Evolutionary conservation across 2,888 invertebrate genomes (phyloP).

Genomic region (Trichopria drosophilae): DNA sequence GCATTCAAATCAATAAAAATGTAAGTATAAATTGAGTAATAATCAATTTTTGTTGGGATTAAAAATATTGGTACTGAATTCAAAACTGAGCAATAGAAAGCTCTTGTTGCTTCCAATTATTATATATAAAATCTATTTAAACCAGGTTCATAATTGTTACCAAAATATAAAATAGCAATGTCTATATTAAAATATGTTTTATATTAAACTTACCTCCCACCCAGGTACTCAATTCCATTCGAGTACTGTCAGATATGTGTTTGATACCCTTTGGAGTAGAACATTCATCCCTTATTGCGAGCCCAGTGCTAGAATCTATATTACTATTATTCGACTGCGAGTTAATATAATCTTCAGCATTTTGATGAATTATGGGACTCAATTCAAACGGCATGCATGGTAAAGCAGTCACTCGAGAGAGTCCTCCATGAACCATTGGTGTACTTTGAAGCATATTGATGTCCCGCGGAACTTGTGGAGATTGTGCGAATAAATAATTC

Average conservation of each 20-base stretch:
- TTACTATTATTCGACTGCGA: constrained; percentile 46
- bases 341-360: constrained; percentile 41
- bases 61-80: no score
- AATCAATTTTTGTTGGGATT: no score
- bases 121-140: no score
- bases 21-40: no score
- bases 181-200: no score
- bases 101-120: no score
- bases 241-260: constrained; percentile 61
- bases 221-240: constrained; percentile 70
- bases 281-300: constrained; percentile 33
- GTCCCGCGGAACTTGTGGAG: constrained; percentile 35
- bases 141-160: no score
- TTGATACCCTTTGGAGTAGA: constrained; percentile 55
- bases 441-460: constrained; percentile 53
- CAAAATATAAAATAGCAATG: no score
- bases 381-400: constrained; percentile 54
- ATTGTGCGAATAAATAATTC: constrained; percentile 52
- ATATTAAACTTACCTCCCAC: constrained; percentile 62
- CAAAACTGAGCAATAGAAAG: no score
- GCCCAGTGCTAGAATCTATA: constrained; percentile 23
- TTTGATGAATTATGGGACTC: constrained; percentile 53
- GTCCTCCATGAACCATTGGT: constrained; percentile 50
- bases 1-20: no score
- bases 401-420: constrained; percentile 47